phyloP scores from a whole-genome alignment of 2,797 vertebrate genomes.

The Pipistrellus pipistrellus region DNA sequence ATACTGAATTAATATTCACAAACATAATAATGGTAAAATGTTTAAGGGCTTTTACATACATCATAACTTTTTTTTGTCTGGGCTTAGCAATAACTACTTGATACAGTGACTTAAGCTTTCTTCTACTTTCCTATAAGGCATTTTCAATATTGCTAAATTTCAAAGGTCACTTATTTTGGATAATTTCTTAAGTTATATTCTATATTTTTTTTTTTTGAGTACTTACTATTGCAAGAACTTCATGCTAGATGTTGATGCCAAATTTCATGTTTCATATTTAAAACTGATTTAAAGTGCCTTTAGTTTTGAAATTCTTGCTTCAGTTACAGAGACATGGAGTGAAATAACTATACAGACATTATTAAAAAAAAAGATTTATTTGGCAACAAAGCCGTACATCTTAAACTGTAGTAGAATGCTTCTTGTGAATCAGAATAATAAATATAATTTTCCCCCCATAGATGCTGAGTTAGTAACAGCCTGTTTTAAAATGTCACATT shows the following conservation, averaged over 20 bases:
- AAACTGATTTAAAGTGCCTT: background rate
- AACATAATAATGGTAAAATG: background rate
- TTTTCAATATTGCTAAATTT: background rate
- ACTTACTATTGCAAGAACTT: background rate
- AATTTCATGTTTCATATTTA: constrained; percentile 9
- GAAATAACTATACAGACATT: background rate
- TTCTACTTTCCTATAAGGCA: background rate
- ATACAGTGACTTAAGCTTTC: background rate
- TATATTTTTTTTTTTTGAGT: background rate
- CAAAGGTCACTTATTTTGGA: background rate
- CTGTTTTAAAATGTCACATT: background rate
- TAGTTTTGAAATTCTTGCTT: background rate
- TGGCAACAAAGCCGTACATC: constrained; percentile 3
- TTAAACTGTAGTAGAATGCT: background rate
- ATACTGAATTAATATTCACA: background rate
- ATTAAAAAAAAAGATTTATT: constrained; percentile 28
- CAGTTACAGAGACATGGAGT: background rate
- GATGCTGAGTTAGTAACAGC: background rate
- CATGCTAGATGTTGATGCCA: background rate
- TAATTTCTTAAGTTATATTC: background rate
- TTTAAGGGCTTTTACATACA: background rate
- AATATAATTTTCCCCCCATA: background rate
- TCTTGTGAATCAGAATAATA: background rate
- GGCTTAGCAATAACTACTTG: background rate
- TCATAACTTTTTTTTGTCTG: background rate